Percentiles rank a stretch among this genome's conserved stretches.
Conservation (phyloP, 2,797 vertebrate genomes). For the Argyrosomus regius region DNA sequence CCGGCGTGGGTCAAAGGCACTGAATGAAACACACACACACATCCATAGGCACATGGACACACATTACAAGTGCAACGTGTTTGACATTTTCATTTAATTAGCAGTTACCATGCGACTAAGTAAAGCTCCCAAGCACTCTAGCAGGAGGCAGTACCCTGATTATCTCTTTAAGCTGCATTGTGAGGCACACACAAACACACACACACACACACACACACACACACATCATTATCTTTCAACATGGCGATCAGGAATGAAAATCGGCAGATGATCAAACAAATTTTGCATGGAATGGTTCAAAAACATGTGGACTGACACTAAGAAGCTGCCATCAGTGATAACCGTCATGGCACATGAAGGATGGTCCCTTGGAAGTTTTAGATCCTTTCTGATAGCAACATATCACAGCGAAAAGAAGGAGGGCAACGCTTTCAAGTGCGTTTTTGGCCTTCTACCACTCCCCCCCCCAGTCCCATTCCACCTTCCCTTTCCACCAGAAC, state of each 20-base stretch:
- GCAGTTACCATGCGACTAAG: constrained; percentile 75
- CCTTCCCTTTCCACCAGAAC: constrained; percentile 3
- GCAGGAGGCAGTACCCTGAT: constrained; percentile 73
- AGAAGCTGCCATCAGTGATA: constrained; percentile 65
- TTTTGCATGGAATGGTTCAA: constrained; percentile 57
- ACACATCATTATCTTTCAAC: constrained; percentile 68
- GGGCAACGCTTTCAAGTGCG: constrained; percentile 55
- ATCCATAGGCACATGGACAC: not conserved
- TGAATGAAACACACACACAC: constrained; percentile 17
- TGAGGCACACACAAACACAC: constrained; percentile 16
- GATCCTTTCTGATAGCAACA: constrained; percentile 58
- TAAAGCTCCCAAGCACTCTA: constrained; percentile 69
- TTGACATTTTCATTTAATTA: constrained; percentile 86
- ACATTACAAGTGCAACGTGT: constrained; percentile 54
- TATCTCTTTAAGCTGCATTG: constrained; percentile 62
- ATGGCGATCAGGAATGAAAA: constrained; percentile 38
- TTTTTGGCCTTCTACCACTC: constrained; percentile 28
- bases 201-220: constrained; percentile 5
- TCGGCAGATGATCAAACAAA: constrained; percentile 72
- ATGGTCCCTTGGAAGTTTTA: constrained; percentile 39
- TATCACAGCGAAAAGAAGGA: constrained; percentile 21
- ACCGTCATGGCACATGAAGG: constrained; percentile 58
- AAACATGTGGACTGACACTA: constrained; percentile 47
- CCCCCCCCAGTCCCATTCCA: not conserved
- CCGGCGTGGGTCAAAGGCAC: constrained; percentile 16